Conservation (phyloP, 2,797 vertebrate species). For the Notolabrus celidotus region DNA sequence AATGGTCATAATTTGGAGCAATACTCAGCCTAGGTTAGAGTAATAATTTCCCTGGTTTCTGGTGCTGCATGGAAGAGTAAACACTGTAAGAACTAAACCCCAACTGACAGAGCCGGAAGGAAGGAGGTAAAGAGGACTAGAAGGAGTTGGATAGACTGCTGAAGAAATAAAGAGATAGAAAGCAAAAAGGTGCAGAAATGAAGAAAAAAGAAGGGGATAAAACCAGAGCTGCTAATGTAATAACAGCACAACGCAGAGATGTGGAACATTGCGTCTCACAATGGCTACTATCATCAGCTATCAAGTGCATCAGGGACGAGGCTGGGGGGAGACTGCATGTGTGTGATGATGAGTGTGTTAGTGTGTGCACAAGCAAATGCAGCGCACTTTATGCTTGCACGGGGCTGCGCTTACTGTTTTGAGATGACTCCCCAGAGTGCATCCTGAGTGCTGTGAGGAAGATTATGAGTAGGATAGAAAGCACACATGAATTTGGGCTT, state of each 20-base stretch:
- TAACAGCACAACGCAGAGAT: constrained; percentile 76
- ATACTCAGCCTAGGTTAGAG: constrained; percentile 72
- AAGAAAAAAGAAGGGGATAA: constrained; percentile 54
- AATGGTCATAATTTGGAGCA: constrained; percentile 82
- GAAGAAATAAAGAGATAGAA: constrained; percentile 42
- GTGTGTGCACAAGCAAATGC: constrained; percentile 29
- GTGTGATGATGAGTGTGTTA: background rate
- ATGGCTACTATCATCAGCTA: constrained; percentile 76
- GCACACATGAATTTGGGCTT: constrained; percentile 77
- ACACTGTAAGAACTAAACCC: constrained; percentile 75
- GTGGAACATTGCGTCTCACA: constrained; percentile 73
- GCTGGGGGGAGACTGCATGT: constrained; percentile 26
- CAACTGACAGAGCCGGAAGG: constrained; percentile 49
- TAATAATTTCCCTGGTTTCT: constrained; percentile 77
- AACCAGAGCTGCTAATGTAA: constrained; percentile 77
- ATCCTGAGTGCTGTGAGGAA: constrained; percentile 75
- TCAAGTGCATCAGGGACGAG: constrained; percentile 66
- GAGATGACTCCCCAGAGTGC: constrained; percentile 76
- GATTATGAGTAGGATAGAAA: constrained; percentile 78
- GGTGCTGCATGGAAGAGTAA: constrained; percentile 72
- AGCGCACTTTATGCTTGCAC: constrained; percentile 45
- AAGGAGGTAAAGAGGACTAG: constrained; percentile 48
- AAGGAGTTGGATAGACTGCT: constrained; percentile 40
- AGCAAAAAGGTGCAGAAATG: constrained; percentile 39
- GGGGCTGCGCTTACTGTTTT: constrained; percentile 61